phyloP scores from a whole-genome alignment of 2,113 vertebrate species.

The Oncorhynchus mykiss region DNA sequence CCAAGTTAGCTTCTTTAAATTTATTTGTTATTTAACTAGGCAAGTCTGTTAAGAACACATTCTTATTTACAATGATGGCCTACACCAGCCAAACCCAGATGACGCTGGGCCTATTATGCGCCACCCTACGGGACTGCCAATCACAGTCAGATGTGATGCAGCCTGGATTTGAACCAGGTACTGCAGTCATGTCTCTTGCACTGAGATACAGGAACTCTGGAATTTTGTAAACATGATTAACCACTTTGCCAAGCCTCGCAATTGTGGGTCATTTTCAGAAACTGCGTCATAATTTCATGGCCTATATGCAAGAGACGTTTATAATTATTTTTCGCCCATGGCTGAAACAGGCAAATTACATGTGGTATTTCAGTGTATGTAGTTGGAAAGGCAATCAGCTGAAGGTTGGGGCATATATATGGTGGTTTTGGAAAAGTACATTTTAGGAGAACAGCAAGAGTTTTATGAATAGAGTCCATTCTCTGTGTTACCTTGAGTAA shows the following conservation, averaged over 20 bases:
- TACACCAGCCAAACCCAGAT: no score
- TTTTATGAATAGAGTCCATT: conserved; percentile 39
- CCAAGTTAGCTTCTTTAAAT: no score
- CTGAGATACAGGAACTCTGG: no score
- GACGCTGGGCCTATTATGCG: no score
- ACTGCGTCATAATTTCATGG: conserved; percentile 38
- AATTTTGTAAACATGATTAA: conserved; percentile 35
- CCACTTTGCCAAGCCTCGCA: conserved; percentile 26
- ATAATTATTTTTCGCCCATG: conserved; percentile 45
- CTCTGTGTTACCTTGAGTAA: conserved; percentile 40
- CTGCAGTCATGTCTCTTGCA: no score
- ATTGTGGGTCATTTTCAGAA: conserved; percentile 43
- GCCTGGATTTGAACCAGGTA: no score
- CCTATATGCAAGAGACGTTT: conserved; percentile 22
- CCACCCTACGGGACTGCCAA: no score
- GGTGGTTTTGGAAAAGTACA: conserved; percentile 21
- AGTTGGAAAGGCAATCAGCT: conserved; percentile 21
- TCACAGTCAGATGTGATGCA: no score
- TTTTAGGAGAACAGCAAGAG: conserved; percentile 1
- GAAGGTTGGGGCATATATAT: conserved; percentile 25
- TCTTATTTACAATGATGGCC: no score
- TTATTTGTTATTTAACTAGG: no score
- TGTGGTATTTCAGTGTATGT: conserved; percentile 26
- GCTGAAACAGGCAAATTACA: conserved; percentile 39
- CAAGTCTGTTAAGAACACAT: neutral